These are phyloP conservation scores for Linnaemya tessellans DNA, from an alignment of 2,888 invertebrate genomes.

Conservation along the genomic window DNA sequence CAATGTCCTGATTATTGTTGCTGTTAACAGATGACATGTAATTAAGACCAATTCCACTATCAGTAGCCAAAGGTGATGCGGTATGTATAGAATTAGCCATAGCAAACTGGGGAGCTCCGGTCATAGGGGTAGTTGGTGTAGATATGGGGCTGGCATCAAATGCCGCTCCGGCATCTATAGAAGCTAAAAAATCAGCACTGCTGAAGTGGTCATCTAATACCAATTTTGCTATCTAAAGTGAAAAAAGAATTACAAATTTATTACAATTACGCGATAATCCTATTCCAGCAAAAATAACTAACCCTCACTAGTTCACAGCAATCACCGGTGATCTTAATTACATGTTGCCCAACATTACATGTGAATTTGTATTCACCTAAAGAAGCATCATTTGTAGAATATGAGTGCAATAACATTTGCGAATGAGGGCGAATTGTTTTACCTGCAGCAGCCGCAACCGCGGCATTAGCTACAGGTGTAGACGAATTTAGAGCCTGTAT, in stretches of 20 bases:
- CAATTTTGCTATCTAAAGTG: conserved; percentile 90
- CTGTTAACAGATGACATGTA: conserved; percentile 79
- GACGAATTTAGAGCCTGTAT: conserved; percentile 74
- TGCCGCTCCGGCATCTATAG: conserved; percentile 82
- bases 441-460: conserved; percentile 79
- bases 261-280: neutral
- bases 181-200: conserved; percentile 83
- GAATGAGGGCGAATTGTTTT: conserved; percentile 82
- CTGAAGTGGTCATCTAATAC: conserved; percentile 93
- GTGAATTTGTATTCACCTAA: conserved; percentile 95
- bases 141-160: conserved; percentile 83
- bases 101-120: conserved; percentile 79
- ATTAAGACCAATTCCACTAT: conserved; percentile 83
- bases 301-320: conserved; percentile 94
- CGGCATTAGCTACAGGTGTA: conserved; percentile 75
- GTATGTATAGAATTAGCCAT: conserved; percentile 78
- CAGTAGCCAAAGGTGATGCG: conserved; percentile 79
- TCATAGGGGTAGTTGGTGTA: conserved; percentile 81
- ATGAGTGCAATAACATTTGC: conserved; percentile 88
- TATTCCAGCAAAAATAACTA: conserved; percentile 76
- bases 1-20: conserved; percentile 78
- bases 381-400: conserved; percentile 92
- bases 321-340: conserved; percentile 93
- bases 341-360: conserved; percentile 91
- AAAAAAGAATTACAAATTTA: neutral